phyloP scores from a whole-genome alignment of 2,113 vertebrate genomes.

The Arvicanthis niloticus region DNA sequence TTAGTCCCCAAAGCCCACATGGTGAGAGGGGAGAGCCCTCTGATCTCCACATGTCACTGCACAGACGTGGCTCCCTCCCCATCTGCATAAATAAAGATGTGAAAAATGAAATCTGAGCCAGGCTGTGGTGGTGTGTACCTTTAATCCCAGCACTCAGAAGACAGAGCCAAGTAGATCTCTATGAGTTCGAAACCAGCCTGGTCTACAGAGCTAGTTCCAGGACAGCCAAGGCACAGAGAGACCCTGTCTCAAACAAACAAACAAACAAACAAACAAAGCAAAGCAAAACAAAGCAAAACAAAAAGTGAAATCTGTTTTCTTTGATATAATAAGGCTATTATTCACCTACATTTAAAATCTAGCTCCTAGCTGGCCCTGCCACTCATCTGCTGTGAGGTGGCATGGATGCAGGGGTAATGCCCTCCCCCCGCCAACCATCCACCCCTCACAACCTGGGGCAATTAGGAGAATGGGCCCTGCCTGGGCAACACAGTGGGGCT shows the following conservation, averaged over 20 bases:
- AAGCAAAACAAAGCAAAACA: background rate
- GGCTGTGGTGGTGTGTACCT: background rate
- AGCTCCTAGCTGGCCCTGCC: background rate
- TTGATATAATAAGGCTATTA: background rate
- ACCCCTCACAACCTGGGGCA: too few species aligned
- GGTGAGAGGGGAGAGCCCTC: background rate
- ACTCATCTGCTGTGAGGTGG: too few species aligned
- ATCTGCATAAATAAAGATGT: background rate
- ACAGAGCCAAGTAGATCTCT: background rate
- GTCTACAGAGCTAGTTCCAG: background rate
- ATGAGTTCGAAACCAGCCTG: background rate
- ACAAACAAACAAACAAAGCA: background rate
- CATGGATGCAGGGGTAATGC: too few species aligned
- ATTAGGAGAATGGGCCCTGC: too few species aligned
- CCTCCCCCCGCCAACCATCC: too few species aligned
- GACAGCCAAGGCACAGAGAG: background rate
- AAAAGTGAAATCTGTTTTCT: background rate
- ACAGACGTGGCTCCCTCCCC: background rate
- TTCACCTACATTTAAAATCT: background rate
- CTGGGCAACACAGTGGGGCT: too few species aligned
- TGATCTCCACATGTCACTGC: background rate
- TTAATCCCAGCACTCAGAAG: background rate
- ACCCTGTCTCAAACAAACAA: background rate
- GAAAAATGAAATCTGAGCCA: background rate
- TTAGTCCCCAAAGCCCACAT: background rate